Evolutionary conservation across 2,113 vertebrate species (phyloP).

Genomic region (Lamprologus tigripictilis): DNA sequence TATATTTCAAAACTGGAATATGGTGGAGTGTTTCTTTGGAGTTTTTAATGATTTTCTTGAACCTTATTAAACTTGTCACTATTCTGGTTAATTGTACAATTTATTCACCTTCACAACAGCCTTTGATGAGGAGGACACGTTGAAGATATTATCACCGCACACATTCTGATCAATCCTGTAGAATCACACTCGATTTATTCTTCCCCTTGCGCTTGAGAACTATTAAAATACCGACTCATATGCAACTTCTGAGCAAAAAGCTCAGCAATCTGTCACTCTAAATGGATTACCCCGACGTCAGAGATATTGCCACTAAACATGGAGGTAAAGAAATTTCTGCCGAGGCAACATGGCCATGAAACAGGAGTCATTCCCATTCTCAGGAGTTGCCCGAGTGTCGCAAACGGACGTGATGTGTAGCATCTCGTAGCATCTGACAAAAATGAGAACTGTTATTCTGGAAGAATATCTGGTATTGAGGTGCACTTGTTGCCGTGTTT

Average conservation of each 20-base stretch:
- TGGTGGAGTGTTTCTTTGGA: not conserved
- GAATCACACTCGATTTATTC: not conserved
- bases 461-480: not conserved
- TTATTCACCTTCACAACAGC: not conserved
- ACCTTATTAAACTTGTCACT: not conserved
- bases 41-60: not conserved
- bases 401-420: slow-evolving; percentile 20
- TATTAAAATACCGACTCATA: slow-evolving; percentile 46
- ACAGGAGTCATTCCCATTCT: not conserved
- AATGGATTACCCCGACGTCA: slow-evolving; percentile 47
- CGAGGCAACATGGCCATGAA: slow-evolving; percentile 12
- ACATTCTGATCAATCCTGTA: not conserved
- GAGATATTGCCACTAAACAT: slow-evolving; percentile 49
- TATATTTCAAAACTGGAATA: not conserved
- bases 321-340: slow-evolving; percentile 43
- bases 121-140: not conserved
- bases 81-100: not conserved
- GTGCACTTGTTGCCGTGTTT: not conserved
- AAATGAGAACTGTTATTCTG: not conserved
- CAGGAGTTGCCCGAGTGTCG: slow-evolving; percentile 20
- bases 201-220: not conserved
- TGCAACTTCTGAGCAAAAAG: slow-evolving; percentile 50
- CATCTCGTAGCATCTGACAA: not conserved
- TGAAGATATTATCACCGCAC: not conserved
- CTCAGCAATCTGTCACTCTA: slow-evolving; percentile 61